Base-by-base conservation (phyloP, 2,888 invertebrate genomes). In the Matsumyia berberina region DNA sequence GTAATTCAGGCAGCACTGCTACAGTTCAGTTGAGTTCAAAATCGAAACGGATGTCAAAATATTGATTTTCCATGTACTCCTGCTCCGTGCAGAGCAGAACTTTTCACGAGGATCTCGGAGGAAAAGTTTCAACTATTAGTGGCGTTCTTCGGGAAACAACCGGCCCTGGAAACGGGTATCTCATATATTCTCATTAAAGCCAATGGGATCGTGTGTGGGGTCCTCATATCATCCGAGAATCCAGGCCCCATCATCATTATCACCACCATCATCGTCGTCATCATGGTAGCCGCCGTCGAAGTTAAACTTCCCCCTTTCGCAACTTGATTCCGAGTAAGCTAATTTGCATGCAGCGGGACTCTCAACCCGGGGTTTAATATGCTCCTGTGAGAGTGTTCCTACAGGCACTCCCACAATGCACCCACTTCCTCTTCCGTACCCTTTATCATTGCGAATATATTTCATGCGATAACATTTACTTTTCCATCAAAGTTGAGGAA, bases 401-500 rank as follows among this genome's bases (percentile, higher is more conserved):
- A 58, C 81, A 64, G 60, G 70, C 70, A n/a, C 51, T 53, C 42
- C 17, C 42, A 39, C 17, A 17, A 67, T 49, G 46, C 60, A 35
- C 35, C 55, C 24, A 19, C 39, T 19, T 33, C 49, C 12, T 37
- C n/a, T n/a, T 8, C 46, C 53, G 0, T 19, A 12, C 46, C 60
- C 76, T 35, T 46, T 72, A 60, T 60, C 73, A 78, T 62, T 78
- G 62, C 78, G 73, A 67, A 73, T 83, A 70, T 79, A 85, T 85
- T 74, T 69, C 70, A 70, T 85, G 51, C 66, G 74, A 85, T 70
- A 85, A 85, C 79, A 85, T 85, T 85, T 76, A 80, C 74, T 85
- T 85, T 80, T 80, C 70, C 80, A 80, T 85, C 79, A 85, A 85
- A 85, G 74, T 85, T 85, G 66, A 49, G 80, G 55, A 57, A 74